These are phyloP conservation scores for Dascillus cervinus DNA, from an alignment of 2,888 invertebrate species.

Conservation along the genomic window DNA sequence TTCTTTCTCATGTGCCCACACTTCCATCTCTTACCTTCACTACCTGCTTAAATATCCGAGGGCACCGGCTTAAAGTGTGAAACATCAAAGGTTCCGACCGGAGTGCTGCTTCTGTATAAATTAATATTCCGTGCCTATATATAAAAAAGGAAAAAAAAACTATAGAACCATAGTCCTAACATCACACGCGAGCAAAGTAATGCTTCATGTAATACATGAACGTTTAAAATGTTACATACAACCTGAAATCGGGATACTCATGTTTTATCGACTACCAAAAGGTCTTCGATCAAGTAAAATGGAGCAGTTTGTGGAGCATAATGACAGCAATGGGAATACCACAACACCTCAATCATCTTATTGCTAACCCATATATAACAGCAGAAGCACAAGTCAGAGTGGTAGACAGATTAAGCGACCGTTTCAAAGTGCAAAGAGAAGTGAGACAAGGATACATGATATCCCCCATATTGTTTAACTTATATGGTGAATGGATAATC, in stretches of 20 bases:
- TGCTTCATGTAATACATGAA: constrained; percentile 1
- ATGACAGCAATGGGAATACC: constrained; percentile 1
- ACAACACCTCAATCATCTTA: background rate
- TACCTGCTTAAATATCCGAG: too few relatives aligned
- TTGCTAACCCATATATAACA: background rate
- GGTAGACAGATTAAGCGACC: background rate
- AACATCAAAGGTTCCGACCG: too few relatives aligned
- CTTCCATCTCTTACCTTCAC: too few relatives aligned
- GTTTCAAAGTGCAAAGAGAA: constrained; percentile 1
- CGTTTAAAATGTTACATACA: background rate
- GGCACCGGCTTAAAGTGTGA: too few relatives aligned
- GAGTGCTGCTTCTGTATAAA: too few relatives aligned
- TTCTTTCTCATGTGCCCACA: too few relatives aligned
- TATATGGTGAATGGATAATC: constrained; percentile 1
- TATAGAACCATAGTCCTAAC: too few relatives aligned
- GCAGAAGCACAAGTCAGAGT: constrained; percentile 1
- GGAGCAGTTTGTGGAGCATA: background rate
- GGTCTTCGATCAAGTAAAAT: constrained; percentile 1
- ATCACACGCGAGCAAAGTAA: constrained; percentile 1
- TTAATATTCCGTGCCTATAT: too few relatives aligned
- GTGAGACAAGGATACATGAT: constrained; percentile 3
- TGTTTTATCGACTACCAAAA: constrained; percentile 1
- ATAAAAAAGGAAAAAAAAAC: too few relatives aligned
- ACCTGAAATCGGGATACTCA: too few relatives aligned
- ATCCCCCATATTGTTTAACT: constrained; percentile 1